phyloP scores from a whole-genome alignment of 2,797 vertebrate species.

The Synaphobranchus kaupii region DNA sequence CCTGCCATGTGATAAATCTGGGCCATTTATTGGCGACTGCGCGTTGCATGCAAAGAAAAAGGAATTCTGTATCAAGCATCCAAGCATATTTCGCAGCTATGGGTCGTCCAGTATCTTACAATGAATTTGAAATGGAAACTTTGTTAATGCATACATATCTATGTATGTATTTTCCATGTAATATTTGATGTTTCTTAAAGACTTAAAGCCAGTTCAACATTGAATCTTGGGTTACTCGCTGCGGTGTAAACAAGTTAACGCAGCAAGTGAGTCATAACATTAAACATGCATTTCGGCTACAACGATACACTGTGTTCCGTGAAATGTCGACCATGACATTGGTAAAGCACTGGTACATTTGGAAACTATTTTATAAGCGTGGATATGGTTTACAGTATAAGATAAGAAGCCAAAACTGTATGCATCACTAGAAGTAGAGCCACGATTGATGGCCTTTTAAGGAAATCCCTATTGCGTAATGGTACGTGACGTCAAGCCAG shows the following conservation, averaged over 20 bases:
- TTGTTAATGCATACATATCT: not conserved
- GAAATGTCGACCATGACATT: not conserved
- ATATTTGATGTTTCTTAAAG: not conserved
- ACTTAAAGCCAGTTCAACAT: too few species aligned
- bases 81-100: not conserved
- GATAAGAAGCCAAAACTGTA: not conserved
- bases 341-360: not conserved
- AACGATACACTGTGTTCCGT: not conserved
- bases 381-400: not conserved
- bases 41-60: not conserved
- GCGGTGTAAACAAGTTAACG: not conserved
- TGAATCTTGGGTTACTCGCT: not conserved
- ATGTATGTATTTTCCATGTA: not conserved
- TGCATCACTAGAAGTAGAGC: slow-evolving; percentile 4
- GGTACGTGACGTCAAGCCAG: slow-evolving; percentile 36
- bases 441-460: slow-evolving; percentile 33
- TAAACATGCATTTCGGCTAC: not conserved
- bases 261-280: not conserved
- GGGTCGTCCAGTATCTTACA: not conserved
- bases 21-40: not conserved
- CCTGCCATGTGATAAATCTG: not conserved
- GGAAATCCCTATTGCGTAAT: slow-evolving; percentile 39
- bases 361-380: not conserved
- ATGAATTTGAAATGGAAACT: not conserved
- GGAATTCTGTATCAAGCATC: not conserved